These are phyloP conservation scores for Tupiocoris notatus DNA, from an alignment of 2,888 invertebrate genomes.

Conservation along the genomic window DNA sequence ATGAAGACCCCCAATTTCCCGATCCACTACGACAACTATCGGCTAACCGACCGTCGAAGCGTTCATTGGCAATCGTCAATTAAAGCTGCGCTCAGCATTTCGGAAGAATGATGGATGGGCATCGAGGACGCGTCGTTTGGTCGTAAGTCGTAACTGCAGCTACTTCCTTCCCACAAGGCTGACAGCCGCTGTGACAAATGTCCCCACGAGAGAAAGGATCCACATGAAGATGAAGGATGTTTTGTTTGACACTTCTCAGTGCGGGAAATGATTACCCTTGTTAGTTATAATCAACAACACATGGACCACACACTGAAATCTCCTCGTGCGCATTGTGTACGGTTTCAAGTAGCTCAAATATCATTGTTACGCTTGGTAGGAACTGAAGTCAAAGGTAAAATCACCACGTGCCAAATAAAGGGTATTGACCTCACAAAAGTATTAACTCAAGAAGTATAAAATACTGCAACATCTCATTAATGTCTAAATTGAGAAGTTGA, in stretches of 20 bases:
- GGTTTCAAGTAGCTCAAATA: too few species aligned
- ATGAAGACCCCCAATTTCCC: too few species aligned
- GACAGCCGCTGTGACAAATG: slow-evolving; percentile 37
- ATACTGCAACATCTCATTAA: too few species aligned
- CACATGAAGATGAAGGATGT: slow-evolving; percentile 22
- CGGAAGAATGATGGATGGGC: slow-evolving; percentile 23
- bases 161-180: slow-evolving; percentile 14
- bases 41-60: too few species aligned
- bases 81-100: slow-evolving; percentile 6
- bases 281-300: slow-evolving; percentile 9
- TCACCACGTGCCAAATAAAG: too few species aligned
- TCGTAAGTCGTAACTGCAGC: slow-evolving; percentile 1
- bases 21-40: too few species aligned
- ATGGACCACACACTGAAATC: slow-evolving; percentile 8
- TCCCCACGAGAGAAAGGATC: not conserved
- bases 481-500: too few species aligned
- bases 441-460: too few species aligned
- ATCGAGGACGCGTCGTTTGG: not conserved
- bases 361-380: too few species aligned
- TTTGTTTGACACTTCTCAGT: slow-evolving; percentile 29
- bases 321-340: not conserved
- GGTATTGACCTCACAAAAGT: too few species aligned
- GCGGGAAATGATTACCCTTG: slow-evolving; percentile 1
- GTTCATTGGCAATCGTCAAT: slow-evolving; percentile 5
- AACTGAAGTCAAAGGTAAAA: too few species aligned